Base-by-base conservation (phyloP, 2,113 vertebrate genomes). In the Carassius auratus region DNA sequence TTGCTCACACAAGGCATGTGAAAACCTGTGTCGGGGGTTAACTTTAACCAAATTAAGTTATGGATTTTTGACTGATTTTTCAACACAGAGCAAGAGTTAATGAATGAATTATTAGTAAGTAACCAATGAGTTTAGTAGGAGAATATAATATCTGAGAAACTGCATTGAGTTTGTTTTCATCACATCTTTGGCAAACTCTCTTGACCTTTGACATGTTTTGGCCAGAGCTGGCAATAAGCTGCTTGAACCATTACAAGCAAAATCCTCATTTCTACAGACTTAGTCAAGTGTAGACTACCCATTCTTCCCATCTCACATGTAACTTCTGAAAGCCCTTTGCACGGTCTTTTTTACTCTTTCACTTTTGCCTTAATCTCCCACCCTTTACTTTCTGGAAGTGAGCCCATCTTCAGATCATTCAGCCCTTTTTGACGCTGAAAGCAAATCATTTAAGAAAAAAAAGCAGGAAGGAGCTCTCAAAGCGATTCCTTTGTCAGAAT, bases 141-240 rank as follows among this genome's bases (percentile, higher is more conserved):
- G 71, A 23, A 13, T 48, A 74, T 26, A 48, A 74, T 48, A 23
- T 23, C 71, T 0, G 21, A 14, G 10, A 48, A 75, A 80, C 79
- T 38, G 33, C 52, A 17, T 57, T 12, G 10, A 71, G 50, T 91
- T 91, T 91, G 89, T 90, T 91, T 91, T 90, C 86, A 89, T 89
- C 89, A 91, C 90, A 88, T 90, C 90, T 90, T 90, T 90, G 90
- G 91, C 90, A 89, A 91, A 74, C 55, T 86, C 77, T 81, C 68
- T 92, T 93, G 92, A 93, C 90, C 94, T 95, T 93, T 94, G 93
- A 92, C 94, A 94, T 93, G 92, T 93, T 94, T 94, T 93, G 91
- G 90, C 93, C 91, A 15, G 85, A 87, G 91, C 91, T 85, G 87
- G 91, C 93, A 95, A 93, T 91, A 91, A 5, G 36, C 59, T 87